These are phyloP conservation scores for Periphyllus acericola DNA, from an alignment of 2,888 invertebrate species.

Conservation along the genomic window DNA sequence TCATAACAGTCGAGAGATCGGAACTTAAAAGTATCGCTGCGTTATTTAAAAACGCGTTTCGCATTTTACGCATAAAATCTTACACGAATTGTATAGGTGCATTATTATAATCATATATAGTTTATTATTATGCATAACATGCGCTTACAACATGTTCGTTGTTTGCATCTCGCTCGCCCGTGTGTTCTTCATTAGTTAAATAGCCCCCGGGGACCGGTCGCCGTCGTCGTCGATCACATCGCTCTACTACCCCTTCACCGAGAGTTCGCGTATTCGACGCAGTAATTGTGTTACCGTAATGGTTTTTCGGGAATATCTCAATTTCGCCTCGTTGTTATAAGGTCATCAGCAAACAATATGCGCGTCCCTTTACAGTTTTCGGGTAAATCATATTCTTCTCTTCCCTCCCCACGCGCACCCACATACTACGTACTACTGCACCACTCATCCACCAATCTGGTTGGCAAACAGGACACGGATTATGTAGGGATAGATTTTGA, in stretches of 20 bases:
- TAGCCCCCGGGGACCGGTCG: conserved; percentile 29
- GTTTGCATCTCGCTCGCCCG: neutral
- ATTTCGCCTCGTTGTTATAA: conserved; percentile 43
- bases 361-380: conserved; percentile 54
- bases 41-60: neutral
- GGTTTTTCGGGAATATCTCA: conserved; percentile 57
- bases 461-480: neutral
- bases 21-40: neutral
- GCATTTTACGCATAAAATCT: neutral
- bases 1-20: neutral
- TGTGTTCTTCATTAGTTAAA: conserved; percentile 4
- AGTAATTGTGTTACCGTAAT: conserved; percentile 55
- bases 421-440: neutral
- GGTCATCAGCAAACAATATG: conserved; percentile 60
- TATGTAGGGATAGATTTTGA: conserved; percentile 16
- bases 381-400: conserved; percentile 54
- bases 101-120: neutral
- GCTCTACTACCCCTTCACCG: neutral
- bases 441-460: neutral
- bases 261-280: neutral
- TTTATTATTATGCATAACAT: neutral
- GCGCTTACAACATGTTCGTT: neutral
- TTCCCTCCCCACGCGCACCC: neutral
- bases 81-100: neutral
- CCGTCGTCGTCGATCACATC: conserved; percentile 29